Evolutionary conservation across 2,797 vertebrate species (phyloP).

Genomic region (Parauchenoglanis ngamensis): DNA sequence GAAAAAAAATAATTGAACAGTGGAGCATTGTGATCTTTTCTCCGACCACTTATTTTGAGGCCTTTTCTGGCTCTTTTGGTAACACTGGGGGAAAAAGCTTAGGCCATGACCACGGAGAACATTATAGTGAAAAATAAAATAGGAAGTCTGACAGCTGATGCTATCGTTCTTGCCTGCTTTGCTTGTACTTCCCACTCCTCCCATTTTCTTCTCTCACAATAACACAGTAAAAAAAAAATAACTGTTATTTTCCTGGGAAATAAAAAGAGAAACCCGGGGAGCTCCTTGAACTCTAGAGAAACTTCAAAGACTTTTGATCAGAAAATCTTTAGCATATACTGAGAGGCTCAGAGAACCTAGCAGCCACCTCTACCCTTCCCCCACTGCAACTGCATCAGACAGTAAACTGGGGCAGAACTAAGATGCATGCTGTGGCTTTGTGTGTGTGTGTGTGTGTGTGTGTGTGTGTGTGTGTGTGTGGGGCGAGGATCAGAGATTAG

Average conservation of each 20-base stretch:
- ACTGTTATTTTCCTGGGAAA: not conserved
- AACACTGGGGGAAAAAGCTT: not conserved
- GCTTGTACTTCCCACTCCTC: not conserved
- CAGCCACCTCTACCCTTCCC: conserved; percentile 27
- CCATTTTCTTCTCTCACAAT: not conserved
- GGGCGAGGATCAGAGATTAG: conserved; percentile 25
- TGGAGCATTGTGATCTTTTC: not conserved
- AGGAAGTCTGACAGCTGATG: not conserved
- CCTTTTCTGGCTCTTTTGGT: not conserved
- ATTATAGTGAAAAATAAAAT: not conserved
- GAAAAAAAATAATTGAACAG: not conserved
- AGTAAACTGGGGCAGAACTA: conserved; percentile 32
- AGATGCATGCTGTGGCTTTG: not conserved
- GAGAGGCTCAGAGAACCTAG: conserved; percentile 3
- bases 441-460: conserved; percentile 1
- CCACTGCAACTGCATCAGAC: conserved; percentile 33
- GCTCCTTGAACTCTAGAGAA: not conserved
- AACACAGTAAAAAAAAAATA: not conserved
- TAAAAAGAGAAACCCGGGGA: not conserved
- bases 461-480: not conserved
- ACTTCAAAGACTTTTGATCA: not conserved
- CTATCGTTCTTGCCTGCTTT: too few relatives aligned
- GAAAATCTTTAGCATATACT: not conserved
- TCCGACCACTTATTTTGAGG: not conserved
- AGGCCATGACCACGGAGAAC: too few relatives aligned